Base-by-base conservation (phyloP, 2,888 invertebrate genomes). In the Chironomus riparius region DNA sequence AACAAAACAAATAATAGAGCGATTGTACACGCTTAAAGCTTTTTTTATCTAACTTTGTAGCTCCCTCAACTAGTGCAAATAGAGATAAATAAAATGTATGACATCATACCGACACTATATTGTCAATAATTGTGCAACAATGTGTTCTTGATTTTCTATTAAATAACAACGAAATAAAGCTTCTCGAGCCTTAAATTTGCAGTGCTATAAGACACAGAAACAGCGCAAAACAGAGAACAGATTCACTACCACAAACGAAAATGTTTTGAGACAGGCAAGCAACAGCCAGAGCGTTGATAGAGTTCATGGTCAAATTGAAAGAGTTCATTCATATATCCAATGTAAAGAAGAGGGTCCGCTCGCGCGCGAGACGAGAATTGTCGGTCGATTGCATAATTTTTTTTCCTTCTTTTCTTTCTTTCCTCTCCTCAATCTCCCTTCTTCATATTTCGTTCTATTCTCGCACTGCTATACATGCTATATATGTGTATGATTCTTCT, bases 341-440 rank as follows among this genome's bases (percentile, higher is more conserved):
- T 38, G 38, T 38, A 38, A 38, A 38, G 70, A 61, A 72, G 62
- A 72, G 38, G 62, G 72, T 72, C 61, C 61, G 62, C 15, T 15
- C 72, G 72, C 72, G 72, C 72, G 72, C 61, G 72, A 65, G 22
- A 38, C 38, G 18, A 38, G 21, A 62, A 61, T 28, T 62, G 47
- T 72, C 72, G 62, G 72, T 72, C 72, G 72, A 72, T 72, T 72
- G 72, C 72, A 72, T 72, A 72, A 72, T 72, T 61, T 71, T 72
- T 28, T 47, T 72, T 72, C 28, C 10, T 22, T 28, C 71, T 13
- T 61, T 61, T 72, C 18, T 22, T 65, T 22, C 10, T n/a, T 62
- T 62, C n/a, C 50, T 72, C 61, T 62, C 38, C 22, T 47, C 15
- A 15, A 21, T 70, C 47, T 24, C 13, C 13, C 22, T 65, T 65